Conservation (phyloP, 2,797 vertebrate species). For the Chaetodon trifasciatus region DNA sequence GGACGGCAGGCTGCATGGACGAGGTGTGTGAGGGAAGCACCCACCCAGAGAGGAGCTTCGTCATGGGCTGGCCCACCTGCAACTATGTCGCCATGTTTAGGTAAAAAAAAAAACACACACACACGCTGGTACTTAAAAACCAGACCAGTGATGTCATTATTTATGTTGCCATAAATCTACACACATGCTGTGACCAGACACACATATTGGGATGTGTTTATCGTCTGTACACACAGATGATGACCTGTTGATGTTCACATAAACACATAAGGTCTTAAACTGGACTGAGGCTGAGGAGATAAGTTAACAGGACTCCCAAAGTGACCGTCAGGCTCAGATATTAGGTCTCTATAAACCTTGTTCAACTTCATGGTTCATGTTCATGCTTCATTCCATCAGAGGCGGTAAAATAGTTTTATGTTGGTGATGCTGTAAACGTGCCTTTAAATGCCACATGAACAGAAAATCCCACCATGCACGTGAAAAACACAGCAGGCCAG, state of each 20-base stretch:
- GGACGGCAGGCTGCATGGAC: conserved; percentile 85
- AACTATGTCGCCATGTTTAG: conserved; percentile 91
- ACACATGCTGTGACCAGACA: not conserved
- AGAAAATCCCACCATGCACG: not conserved
- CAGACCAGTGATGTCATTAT: not conserved
- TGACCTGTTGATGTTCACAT: not conserved
- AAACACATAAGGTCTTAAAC: not conserved
- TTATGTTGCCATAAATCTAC: not conserved
- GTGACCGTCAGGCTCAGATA: not conserved
- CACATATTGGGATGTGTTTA: not conserved
- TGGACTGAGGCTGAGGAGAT: too few relatives aligned
- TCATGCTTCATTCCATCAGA: not conserved
- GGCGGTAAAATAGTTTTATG: conserved; percentile 17
- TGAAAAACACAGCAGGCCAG: not conserved
- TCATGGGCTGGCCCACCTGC: conserved; percentile 93
- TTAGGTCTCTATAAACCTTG: not conserved
- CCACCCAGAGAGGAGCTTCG: conserved; percentile 87
- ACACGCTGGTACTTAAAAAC: not conserved
- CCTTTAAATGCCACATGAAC: conserved; percentile 1
- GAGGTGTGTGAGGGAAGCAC: conserved; percentile 91
- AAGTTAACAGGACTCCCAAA: too few relatives aligned
- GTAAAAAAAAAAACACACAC: conserved; percentile 73
- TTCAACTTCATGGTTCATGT: not conserved
- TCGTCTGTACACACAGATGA: not conserved
- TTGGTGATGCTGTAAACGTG: conserved; percentile 23